Evolutionary conservation across 2,888 invertebrate genomes (phyloP), one percentile per base, ranked within the genome.

Genomic region (Luffia ferchaultella): DNA sequence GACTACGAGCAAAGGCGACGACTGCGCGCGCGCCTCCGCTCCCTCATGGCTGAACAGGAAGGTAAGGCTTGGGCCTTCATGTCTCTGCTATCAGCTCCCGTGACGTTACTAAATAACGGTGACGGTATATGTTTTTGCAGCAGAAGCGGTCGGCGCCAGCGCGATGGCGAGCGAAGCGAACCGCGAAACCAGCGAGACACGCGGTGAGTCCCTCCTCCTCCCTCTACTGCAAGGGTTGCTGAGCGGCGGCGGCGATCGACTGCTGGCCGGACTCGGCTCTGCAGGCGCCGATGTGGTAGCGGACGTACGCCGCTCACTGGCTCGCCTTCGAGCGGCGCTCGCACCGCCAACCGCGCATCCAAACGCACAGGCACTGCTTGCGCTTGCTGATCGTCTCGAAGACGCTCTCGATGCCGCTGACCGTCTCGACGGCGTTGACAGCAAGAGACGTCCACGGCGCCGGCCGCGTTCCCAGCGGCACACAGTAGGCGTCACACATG

Each of bases 1-100:
- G 93, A 93, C 73, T 94, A 93, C 92, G 95, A 95, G 76, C 93
- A 93, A 76, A 88, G 94, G 65, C 90, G 93, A 65, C 88, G 88
- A 62, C 89, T 95, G 69, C 87, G 95, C 73, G 89, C 90, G 64
- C 88, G 93, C 76, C 86, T 95, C 65, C 89, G 92, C 64, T 88
- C 90, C 74, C 88, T 95, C 69, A 91, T 94, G 90, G 93, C 93
- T 64, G 92, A 92, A 85, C 90, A 92, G 76, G 92, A 92, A 90
- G 93, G 95, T 95, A 85, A 69, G 64, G 54, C 51, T 44, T 52
- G 50, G 47, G 46, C 18, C 18, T 42, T 1, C 18, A 12, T 12
- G 42, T n/a, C n/a, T 15, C 15, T n/a, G n/a, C 9, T 40, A 1
- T n/a, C 2, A 18, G 17, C 17, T 30, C 5, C 5, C 30, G 30